Evolutionary conservation across 2,888 invertebrate genomes (phyloP), one percentile per base, ranked within the genome.

Genomic region (Cephonodes hylas): DNA sequence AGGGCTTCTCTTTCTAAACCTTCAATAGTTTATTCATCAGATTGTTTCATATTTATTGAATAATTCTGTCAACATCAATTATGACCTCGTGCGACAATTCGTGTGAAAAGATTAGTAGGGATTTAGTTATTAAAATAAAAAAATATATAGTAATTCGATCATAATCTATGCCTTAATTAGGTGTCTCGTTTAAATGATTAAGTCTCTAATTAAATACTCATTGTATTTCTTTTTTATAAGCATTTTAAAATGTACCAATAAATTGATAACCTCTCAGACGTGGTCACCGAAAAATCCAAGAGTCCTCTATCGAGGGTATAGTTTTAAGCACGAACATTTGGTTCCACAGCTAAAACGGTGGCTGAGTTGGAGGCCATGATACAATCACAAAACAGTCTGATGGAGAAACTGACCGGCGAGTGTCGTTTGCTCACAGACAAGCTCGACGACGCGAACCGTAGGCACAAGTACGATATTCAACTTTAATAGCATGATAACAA

Each of bases 371-470:
- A 97, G 94, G 95, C 95, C 89, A 96, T 96, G 95, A 95, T 97
- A 93, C 96, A 95, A 93, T 96, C 96, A 93, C 97, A 97, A 95
- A 96, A 96, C 95, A 95, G 95, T 95, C 96, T 97, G 95, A 96
- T 97, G 96, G 96, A 96, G 94, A 97, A 96, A 95, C 95, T 97
- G 93, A 96, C 96, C 86, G 94, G 94, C 86, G 97, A 97, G 94
- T 97, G 97, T 94, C 97, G 96, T 93, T 94, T 94, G 92, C 95
- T 97, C 92, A 97, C 97, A 86, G 94, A 95, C 93, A 97, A 96
- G 94, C 95, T 97, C 94, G 97, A 97, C 94, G 96, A 96, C 91
- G 95, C 96, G 88, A 95, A 95, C 91, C 93, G 95, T 93, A 96
- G 95, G 93, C 96, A 97, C 96, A 97, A 97, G 97, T 97, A 96